Evolutionary conservation across 2,113 vertebrate genomes (phyloP), one percentile per base, ranked within the genome.

Genomic region (Lamprologus callipterus): DNA sequence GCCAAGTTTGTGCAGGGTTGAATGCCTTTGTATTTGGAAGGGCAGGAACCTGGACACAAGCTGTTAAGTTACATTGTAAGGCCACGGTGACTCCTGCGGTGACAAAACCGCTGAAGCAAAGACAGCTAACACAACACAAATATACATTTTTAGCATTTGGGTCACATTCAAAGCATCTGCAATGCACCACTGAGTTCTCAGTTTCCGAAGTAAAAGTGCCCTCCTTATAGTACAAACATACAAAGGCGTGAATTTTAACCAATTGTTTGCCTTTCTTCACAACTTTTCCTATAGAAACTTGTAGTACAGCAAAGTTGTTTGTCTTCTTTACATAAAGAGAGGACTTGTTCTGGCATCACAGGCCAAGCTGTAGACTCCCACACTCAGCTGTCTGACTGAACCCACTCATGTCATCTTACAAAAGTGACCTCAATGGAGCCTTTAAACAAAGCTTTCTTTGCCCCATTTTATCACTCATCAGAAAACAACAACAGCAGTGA

Each of bases 1-100:
- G 95, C 95, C 95, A 95, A 94, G 88, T 91, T 87, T 90, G 86
- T 88, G 82, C 63, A 83, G 83, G 85, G 73, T 4, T 85, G 81
- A 91, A 86, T 63, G 84, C 82, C 60, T 90, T 85, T 90, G 88
- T 88, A 79, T 91, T 90, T 54, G 49, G 73, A 73, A 78, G 83
- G 86, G 57, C 55, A 86, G 33, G 57, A 86, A 87, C 81, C 65
- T 75, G 82, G 81, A 86, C 82, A 23, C 87, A 81, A 35, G 82
- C 87, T 80, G 82, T 73, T 63, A 81, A 60, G 79, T 73, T n/a
- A 49, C 58, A 90, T 23, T 85, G 75, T 58, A 73, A 75, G 51
- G 47, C 82, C 80, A 51, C 63, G 73, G 17, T 70, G 83, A 84
- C 68, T 84, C 85, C 58, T 49, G 60, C 73, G 7, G 28, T 53